Evolutionary conservation across 2,113 vertebrate species (phyloP).

Genomic region (Gyps fulvus): DNA sequence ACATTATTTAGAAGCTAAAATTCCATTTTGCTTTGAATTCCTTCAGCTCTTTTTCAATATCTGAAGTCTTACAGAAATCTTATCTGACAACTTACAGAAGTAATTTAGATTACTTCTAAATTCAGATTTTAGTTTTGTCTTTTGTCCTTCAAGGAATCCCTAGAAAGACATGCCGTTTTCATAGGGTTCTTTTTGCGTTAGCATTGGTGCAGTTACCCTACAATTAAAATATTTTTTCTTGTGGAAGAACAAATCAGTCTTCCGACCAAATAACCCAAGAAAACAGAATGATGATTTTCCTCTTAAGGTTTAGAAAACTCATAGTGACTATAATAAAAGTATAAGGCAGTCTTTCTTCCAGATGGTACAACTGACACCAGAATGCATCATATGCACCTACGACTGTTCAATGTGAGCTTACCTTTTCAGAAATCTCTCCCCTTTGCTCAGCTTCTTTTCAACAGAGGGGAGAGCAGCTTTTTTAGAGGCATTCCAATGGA

Average conservation of each 20-base stretch:
- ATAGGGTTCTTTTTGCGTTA: background rate
- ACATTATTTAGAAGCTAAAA: background rate
- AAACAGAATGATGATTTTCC: background rate
- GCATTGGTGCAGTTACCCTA: background rate
- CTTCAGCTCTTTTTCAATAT: background rate
- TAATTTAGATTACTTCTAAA: background rate
- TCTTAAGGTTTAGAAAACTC: background rate
- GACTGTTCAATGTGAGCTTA: background rate
- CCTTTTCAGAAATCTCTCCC: background rate
- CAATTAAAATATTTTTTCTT: background rate
- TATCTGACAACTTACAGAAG: background rate
- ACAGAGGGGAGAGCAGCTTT: background rate
- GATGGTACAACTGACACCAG: background rate
- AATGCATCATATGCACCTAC: background rate
- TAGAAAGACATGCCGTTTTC: background rate
- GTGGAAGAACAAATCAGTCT: background rate
- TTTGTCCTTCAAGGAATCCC: background rate
- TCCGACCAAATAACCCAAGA: background rate
- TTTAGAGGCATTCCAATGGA: background rate
- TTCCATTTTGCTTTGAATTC: background rate
- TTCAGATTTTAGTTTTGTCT: background rate
- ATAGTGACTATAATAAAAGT: background rate
- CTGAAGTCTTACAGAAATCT: background rate
- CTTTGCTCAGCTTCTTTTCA: background rate
- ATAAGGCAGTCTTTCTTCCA: background rate